Base-by-base conservation (phyloP, 2,888 invertebrate species). In the Gerosis bhagava region DNA sequence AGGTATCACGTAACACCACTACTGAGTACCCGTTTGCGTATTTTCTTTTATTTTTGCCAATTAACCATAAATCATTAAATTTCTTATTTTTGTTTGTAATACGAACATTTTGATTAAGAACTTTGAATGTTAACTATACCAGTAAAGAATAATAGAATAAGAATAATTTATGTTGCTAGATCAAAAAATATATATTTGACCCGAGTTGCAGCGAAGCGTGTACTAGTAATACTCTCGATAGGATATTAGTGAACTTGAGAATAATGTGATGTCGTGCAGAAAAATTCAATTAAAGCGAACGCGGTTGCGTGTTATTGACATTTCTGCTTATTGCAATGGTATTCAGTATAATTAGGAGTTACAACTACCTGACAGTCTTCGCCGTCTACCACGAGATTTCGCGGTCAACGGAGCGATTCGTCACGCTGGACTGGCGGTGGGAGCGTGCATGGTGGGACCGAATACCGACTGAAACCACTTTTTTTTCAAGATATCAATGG, bases 351-450 rank as follows among this genome's bases (percentile, higher is more conserved):
- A 37, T 45, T 45, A 45, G 45, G 45, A 37, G 24, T 44, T n/a
- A 36, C 29, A 28, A 53, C 21, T 67, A 49, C 65, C 66, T 55
- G 51, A 61, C 57, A 55, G 49, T 47, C 59, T 60, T 51, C 45
- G 49, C 43, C 50, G 59, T 36, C 43, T 39, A 15, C 31, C 60
- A 61, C 61, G 58, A 60, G 62, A 60, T 59, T 64, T 57, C 53
- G 56, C 60, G 75, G 64, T 60, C 70, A 73, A 53, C 68, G 65
- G 66, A 74, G 69, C 78, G 73, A 63, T 53, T 60, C 77, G 79
- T 80, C 74, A 81, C 73, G 78, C 63, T 63, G 67, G 62, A 67
- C 73, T 74, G 78, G 50, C 65, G 73, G 70, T 72, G 74, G 77
- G 74, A 75, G 75, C 72, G 61, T 37, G 45, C 21, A 22, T 11